phyloP scores from a whole-genome alignment of 2,797 vertebrate genomes.

The Helicolenus hilgendorfi region DNA sequence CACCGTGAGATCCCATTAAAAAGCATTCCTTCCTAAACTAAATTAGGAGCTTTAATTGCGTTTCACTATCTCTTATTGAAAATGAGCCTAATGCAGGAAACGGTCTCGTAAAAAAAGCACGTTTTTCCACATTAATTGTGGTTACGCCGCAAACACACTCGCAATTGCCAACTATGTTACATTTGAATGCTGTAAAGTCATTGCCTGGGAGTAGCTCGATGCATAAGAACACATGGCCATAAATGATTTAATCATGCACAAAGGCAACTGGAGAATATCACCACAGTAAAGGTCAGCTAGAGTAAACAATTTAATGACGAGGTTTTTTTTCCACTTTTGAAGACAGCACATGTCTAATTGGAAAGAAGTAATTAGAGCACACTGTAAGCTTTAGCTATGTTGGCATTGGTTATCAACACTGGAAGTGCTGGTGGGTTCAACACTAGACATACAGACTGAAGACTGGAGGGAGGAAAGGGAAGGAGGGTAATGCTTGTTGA shows the following conservation, averaged over 20 bases:
- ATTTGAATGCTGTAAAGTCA: conserved; percentile 62
- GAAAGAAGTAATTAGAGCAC: conserved; percentile 43
- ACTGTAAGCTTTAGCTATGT: not conserved
- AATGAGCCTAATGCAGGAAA: conserved; percentile 81
- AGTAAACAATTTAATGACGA: conserved; percentile 74
- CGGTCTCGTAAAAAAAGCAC: conserved; percentile 70
- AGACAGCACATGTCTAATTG: conserved; percentile 32
- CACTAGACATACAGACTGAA: conserved; percentile 39
- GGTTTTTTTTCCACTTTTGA: conserved; percentile 6
- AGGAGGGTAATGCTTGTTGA: not conserved
- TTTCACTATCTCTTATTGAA: conserved; percentile 79
- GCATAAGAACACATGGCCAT: conserved; percentile 50
- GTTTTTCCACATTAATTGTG: conserved; percentile 86
- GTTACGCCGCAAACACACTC: conserved; percentile 55
- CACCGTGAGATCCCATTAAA: conserved; percentile 57
- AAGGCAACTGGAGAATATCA: conserved; percentile 58
- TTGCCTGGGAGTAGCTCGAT: conserved; percentile 45
- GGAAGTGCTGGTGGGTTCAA: conserved; percentile 4
- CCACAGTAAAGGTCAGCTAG: conserved; percentile 69
- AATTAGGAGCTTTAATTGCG: conserved; percentile 72
- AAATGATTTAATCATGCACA: conserved; percentile 67
- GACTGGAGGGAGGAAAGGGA: not conserved
- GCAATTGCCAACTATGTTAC: conserved; percentile 58
- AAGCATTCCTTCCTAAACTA: conserved; percentile 58
- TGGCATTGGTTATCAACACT: conserved; percentile 31